These are phyloP conservation scores for Desmodus rotundus DNA, from an alignment of 2,113 vertebrate species.

Conservation along the genomic window DNA sequence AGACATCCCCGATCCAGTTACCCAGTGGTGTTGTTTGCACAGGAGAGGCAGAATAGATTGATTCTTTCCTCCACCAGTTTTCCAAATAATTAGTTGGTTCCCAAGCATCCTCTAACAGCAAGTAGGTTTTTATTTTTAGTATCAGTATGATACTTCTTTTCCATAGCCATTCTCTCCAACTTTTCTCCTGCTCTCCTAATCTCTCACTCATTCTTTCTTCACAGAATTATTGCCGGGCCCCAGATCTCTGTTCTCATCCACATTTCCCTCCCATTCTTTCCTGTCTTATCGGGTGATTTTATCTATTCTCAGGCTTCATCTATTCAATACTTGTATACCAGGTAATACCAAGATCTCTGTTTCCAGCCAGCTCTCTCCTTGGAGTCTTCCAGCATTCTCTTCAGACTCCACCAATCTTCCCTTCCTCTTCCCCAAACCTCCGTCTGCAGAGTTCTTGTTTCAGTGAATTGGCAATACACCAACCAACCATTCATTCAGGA, in stretches of 20 bases:
- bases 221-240: neutral
- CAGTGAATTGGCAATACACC: neutral
- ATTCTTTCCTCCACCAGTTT: neutral
- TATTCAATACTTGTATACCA: no score
- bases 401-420: neutral
- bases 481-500: neutral
- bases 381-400: neutral
- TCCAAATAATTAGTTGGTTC: neutral
- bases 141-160: neutral
- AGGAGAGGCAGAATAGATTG: neutral
- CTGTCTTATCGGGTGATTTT: neutral
- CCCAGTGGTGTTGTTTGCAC: no score
- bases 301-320: neutral
- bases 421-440: neutral
- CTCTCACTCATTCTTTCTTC: neutral
- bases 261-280: neutral
- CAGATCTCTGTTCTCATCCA: conserved; percentile 37
- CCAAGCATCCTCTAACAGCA: neutral
- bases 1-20: neutral
- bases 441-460: neutral
- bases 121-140: neutral
- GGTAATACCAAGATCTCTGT: neutral
- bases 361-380: neutral
- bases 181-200: neutral
- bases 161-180: neutral